Evolutionary conservation across 1,140 invertebrate genomes (phyloP).

Genomic region (Sitobion miscanthi): DNA sequence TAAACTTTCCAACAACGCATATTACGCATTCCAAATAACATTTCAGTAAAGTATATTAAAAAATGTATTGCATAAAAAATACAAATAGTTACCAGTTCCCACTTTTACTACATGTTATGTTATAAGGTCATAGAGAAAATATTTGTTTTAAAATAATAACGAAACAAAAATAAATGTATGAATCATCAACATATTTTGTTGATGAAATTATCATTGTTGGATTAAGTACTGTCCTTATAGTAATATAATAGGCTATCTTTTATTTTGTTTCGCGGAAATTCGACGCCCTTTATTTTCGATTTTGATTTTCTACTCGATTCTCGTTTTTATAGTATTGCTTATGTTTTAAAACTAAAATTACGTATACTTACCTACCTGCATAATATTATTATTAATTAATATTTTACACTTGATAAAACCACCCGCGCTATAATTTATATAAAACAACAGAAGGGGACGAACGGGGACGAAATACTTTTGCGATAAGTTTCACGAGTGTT

Average conservation of each 20-base stretch:
- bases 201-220: not conserved
- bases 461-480: not conserved
- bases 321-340: not conserved
- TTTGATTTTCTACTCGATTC: not conserved
- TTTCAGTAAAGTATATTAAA: not conserved
- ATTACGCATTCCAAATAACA: not conserved
- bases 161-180: no score
- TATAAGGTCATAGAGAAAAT: no score
- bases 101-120: no score
- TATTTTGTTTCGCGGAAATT: no score
- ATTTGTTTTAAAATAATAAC: not conserved
- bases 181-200: no score
- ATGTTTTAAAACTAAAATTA: not conserved
- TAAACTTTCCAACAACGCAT: not conserved
- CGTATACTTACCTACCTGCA: not conserved
- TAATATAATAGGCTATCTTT: no score
- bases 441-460: not conserved
- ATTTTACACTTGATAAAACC: not conserved
- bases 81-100: no score
- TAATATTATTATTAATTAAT: not conserved
- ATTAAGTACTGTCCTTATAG: not conserved
- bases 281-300: not conserved
- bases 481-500: conserved; percentile 1
- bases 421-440: not conserved
- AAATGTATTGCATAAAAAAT: not conserved